A percentile compares a stretch with the other conserved stretches of the same genome.
Conservation (phyloP, 2,113 vertebrate species). For the Spilogale gracilis region DNA sequence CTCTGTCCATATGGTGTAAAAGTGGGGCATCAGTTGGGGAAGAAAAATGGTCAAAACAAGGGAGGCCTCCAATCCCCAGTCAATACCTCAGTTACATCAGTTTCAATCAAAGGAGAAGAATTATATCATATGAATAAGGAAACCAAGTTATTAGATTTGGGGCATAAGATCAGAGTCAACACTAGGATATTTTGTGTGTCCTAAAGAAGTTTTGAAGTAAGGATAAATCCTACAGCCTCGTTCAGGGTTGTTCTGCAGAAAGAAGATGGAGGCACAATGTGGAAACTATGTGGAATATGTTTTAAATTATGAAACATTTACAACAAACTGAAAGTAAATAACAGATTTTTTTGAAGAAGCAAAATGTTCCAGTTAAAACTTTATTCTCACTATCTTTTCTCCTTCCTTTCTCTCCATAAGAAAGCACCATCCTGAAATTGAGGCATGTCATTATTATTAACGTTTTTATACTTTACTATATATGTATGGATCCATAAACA, state of each 20-base stretch:
- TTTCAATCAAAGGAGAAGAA: neutral
- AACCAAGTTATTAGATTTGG: neutral
- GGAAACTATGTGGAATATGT: neutral
- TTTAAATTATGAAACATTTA: conserved; percentile 56
- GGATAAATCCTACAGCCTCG: neutral
- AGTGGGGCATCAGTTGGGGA: neutral
- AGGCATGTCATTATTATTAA: neutral
- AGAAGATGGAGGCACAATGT: neutral
- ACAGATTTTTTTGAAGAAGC: neutral
- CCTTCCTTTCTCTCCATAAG: neutral
- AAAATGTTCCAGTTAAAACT: neutral
- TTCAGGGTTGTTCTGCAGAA: neutral
- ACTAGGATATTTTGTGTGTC: neutral
- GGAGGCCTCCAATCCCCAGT: neutral
- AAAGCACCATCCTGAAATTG: neutral
- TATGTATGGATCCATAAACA: neutral
- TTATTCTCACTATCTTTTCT: neutral
- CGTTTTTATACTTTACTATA: neutral
- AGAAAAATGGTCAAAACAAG: neutral
- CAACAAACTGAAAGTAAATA: neutral
- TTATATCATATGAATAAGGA: neutral
- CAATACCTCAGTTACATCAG: neutral
- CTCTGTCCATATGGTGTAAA: neutral
- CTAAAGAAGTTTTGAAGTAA: neutral
- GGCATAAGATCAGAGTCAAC: neutral